Conservation (phyloP, 2,113 vertebrate genomes). For the Emydura subglobosa region DNA sequence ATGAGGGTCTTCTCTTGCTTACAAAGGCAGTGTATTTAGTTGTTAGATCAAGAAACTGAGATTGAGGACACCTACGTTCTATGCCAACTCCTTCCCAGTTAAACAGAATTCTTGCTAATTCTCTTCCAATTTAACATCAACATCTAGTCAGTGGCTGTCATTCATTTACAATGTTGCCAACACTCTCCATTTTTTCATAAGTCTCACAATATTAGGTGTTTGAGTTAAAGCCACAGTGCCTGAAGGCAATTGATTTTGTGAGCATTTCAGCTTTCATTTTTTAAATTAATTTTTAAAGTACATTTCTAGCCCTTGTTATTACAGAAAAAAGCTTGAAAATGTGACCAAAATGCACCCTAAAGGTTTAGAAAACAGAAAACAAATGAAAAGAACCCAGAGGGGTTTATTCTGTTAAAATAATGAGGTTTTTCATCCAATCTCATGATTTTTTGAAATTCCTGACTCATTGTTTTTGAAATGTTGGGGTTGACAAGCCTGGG, state of each 20-base stretch:
- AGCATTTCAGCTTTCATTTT: not conserved
- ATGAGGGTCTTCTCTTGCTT: not conserved
- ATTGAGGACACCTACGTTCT: not conserved
- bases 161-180: not conserved
- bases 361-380: not conserved
- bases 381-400: not conserved
- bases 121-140: not conserved
- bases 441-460: not conserved
- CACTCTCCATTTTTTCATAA: not conserved
- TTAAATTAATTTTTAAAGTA: not conserved
- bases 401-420: not conserved
- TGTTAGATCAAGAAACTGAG: not conserved
- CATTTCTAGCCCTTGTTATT: not conserved
- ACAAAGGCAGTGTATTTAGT: not conserved
- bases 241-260: not conserved
- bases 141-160: not conserved
- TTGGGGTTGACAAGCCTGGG: not conserved
- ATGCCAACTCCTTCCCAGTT: not conserved
- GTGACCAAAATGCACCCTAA: not conserved
- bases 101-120: constrained; percentile 45
- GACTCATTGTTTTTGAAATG: not conserved
- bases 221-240: not conserved
- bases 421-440: not conserved
- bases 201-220: not conserved
- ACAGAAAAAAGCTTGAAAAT: not conserved